Conservation (phyloP, 2,888 invertebrate species). For the Andrena marginata region DNA sequence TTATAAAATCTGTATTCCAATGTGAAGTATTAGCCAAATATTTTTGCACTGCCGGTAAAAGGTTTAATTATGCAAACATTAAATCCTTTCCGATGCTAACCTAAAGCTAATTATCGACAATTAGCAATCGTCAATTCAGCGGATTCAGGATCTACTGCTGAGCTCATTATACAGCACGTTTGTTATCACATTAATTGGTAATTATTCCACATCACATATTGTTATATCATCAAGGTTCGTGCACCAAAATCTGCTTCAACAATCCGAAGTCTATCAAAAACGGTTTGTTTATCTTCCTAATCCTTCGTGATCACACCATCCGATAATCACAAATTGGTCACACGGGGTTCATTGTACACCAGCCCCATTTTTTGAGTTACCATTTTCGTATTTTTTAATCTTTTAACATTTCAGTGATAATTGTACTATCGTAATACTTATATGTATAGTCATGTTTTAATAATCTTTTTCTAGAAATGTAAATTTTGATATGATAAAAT, state of each 20-base stretch:
- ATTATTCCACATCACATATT: not conserved
- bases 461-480: too few species aligned
- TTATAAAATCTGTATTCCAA: not conserved
- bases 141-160: not conserved
- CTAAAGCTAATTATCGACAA: constrained; percentile 1
- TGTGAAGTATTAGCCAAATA: not conserved
- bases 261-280: too few species aligned
- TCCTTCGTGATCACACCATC: too few species aligned
- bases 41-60: not conserved
- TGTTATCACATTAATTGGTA: constrained; percentile 4
- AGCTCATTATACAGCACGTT: not conserved
- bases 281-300: too few species aligned
- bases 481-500: too few species aligned
- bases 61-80: not conserved
- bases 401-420: too few species aligned
- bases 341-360: too few species aligned
- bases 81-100: not conserved
- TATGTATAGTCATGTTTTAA: too few species aligned
- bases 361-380: too few species aligned
- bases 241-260: not conserved
- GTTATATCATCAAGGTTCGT: not conserved
- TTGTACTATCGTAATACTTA: too few species aligned
- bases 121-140: constrained; percentile 5
- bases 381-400: too few species aligned
- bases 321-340: too few species aligned